Conservation (phyloP, 2,113 vertebrate genomes). For the Mesoclemmys tuberculata region DNA sequence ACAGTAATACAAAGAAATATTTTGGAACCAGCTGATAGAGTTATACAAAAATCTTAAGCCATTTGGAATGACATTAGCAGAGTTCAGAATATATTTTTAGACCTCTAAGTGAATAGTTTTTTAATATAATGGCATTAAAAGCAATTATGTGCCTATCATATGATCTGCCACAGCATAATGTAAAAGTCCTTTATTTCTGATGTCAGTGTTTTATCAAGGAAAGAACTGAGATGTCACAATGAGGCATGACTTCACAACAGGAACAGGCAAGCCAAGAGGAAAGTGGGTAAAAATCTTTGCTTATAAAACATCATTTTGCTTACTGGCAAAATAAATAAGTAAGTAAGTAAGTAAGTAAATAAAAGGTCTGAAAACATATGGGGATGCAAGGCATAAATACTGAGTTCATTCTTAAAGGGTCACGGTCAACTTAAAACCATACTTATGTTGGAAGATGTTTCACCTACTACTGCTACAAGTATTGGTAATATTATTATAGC, state of each 20-base stretch:
- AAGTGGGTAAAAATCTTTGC: not conserved
- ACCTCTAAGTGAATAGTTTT: not conserved
- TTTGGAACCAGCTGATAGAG: not conserved
- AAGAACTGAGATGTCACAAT: not conserved
- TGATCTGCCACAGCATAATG: not conserved
- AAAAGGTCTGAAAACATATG: no score
- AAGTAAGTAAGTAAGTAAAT: no score
- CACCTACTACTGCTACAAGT: not conserved
- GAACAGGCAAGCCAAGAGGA: not conserved
- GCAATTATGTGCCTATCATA: rapidly evolving
- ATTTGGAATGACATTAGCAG: not conserved
- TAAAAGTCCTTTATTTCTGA: not conserved
- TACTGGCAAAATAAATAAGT: no score
- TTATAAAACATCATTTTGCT: not conserved
- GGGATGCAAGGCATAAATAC: not conserved
- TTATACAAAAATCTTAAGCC: not conserved
- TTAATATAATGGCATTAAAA: not conserved
- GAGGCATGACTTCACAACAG: not conserved
- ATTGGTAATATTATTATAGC: no score
- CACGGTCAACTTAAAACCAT: not conserved
- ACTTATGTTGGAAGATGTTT: not conserved
- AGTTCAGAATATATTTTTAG: not conserved
- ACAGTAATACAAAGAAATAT: not conserved
- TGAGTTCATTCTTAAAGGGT: not conserved
- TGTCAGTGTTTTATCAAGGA: rapidly evolving